Percentiles rank a stretch among this genome's conserved stretches.
Evolutionary conservation across 2,888 invertebrate genomes (phyloP).

Genomic region (Dioctria linearis): DNA sequence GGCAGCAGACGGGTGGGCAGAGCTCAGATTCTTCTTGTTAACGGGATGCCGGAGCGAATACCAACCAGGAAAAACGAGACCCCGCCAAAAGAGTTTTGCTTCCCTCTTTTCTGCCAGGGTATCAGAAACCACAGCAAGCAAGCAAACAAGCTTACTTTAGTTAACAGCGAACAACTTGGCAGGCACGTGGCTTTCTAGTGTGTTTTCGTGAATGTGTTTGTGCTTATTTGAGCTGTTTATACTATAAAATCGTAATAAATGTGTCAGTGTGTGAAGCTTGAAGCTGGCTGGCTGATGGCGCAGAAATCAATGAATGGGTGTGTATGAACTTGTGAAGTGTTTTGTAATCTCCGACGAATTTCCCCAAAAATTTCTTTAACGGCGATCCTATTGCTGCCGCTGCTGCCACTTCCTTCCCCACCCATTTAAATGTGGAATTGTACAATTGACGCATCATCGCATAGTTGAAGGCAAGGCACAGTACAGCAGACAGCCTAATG

Average conservation of each 20-base stretch:
- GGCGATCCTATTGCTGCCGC: neutral
- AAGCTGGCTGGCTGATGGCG: constrained; percentile 5
- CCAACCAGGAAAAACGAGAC: constrained; percentile 69
- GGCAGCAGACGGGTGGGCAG: constrained; percentile 34
- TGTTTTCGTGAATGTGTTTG: neutral
- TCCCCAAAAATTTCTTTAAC: constrained; percentile 46
- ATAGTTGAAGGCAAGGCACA: neutral
- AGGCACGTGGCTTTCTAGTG: constrained; percentile 56
- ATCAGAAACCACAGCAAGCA: constrained; percentile 62
- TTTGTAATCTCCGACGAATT: constrained; percentile 41
- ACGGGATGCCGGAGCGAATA: constrained; percentile 54
- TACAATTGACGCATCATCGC: neutral
- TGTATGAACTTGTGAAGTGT: constrained; percentile 17
- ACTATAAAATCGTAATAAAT: neutral
- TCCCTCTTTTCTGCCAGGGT: constrained; percentile 71
- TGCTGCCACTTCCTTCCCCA: constrained; percentile 41
- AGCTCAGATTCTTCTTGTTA: constrained; percentile 47
- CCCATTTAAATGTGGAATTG: constrained; percentile 14
- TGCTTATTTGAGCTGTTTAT: neutral
- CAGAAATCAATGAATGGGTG: constrained; percentile 48
- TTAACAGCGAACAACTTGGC: constrained; percentile 53
- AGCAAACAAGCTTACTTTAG: constrained; percentile 51
- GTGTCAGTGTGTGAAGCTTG: neutral
- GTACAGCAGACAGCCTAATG: neutral
- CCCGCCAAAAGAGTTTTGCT: constrained; percentile 72